These are phyloP conservation scores for Leucophenga montana DNA, from an alignment of 2,888 invertebrate species.

Conservation along the genomic window DNA sequence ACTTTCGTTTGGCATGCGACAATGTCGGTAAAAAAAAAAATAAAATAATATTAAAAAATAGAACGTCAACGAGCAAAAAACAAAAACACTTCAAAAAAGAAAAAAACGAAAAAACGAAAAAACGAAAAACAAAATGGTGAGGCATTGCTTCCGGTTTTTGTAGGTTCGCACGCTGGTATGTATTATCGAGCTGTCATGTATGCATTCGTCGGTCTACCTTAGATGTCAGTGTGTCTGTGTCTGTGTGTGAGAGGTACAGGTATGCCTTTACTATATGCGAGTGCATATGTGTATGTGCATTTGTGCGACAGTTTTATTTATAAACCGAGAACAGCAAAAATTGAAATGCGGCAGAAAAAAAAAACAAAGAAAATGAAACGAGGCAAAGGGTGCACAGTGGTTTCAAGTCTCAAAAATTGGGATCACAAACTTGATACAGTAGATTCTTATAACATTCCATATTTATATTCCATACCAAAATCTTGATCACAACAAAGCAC, in stretches of 20 bases:
- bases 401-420: too few species aligned
- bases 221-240: conserved; percentile 49
- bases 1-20: conserved; percentile 15
- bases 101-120: conserved; percentile 20
- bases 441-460: too few species aligned
- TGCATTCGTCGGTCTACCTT: conserved; percentile 32
- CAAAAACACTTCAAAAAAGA: neutral
- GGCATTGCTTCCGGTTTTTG: conserved; percentile 64
- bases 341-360: neutral
- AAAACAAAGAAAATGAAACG: conserved; percentile 41
- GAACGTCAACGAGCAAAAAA: neutral
- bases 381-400: neutral
- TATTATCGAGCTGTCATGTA: conserved; percentile 28
- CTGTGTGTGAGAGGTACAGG: conserved; percentile 52
- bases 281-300: too few species aligned
- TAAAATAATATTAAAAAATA: conserved; percentile 1
- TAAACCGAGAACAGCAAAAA: conserved; percentile 49
- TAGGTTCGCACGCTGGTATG: conserved; percentile 57
- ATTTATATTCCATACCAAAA: too few species aligned
- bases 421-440: too few species aligned
- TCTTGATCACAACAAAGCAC: too few species aligned
- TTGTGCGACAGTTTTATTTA: conserved; percentile 57
- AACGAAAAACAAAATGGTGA: conserved; percentile 34
- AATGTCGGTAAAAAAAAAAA: neutral
- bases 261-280: conserved; percentile 35